Percentiles rank a stretch among this genome's conserved stretches.
These are phyloP conservation scores for Scelioninae gen. 2 DNA, from an alignment of 2,888 invertebrate species.

Conservation along the genomic window DNA sequence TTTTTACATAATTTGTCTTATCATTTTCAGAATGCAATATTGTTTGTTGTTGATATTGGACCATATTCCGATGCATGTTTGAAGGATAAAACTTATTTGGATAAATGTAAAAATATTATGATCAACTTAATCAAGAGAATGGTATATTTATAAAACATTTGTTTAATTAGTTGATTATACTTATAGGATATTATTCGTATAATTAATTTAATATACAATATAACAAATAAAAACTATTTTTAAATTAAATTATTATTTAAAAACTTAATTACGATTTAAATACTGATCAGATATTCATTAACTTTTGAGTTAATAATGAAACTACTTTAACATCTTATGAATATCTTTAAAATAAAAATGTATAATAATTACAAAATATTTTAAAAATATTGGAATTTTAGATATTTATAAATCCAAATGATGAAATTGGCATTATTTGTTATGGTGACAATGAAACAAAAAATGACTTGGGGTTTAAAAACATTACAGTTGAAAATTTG, in stretches of 20 bases:
- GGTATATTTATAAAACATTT: conserved; percentile 15
- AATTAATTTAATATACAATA: too few species aligned
- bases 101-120: conserved; percentile 23
- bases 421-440: conserved; percentile 20
- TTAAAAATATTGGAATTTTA: not conserved
- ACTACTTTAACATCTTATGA: too few species aligned
- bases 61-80: conserved; percentile 10
- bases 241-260: too few species aligned
- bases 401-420: conserved; percentile 19
- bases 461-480: conserved; percentile 3
- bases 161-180: too few species aligned
- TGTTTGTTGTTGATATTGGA: conserved; percentile 27
- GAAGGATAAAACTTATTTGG: conserved; percentile 8
- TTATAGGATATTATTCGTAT: too few species aligned
- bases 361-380: too few species aligned
- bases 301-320: too few species aligned
- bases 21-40: conserved; percentile 14
- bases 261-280: too few species aligned
- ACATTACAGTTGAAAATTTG: not conserved
- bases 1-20: too few species aligned
- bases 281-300: too few species aligned
- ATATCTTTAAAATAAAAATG: too few species aligned
- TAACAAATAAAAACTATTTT: too few species aligned
- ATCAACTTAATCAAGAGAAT: conserved; percentile 22
- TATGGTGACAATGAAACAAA: conserved; percentile 9